phyloP scores from a whole-genome alignment of 2,113 vertebrate genomes.

The rabbit (Oryctolagus cuniculus) region DNA sequence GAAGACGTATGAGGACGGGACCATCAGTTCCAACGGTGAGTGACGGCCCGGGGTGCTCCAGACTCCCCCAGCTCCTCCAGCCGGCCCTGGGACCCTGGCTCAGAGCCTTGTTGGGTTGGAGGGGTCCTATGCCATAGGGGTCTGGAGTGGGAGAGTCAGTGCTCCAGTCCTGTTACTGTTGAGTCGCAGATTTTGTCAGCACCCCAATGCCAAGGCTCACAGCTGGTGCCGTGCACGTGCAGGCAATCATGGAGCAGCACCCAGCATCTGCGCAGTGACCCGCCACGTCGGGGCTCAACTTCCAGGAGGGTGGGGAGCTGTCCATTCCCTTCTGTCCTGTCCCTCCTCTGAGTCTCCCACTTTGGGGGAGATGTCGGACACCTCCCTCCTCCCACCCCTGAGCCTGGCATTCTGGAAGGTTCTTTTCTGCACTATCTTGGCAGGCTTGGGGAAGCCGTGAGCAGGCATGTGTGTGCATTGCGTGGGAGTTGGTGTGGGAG shows the following conservation, averaged over 20 bases:
- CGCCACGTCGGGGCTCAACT: fast-evolving
- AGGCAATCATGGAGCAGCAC: neutral
- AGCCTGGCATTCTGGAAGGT: neutral
- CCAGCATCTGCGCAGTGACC: fast-evolving
- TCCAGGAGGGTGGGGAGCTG: neutral
- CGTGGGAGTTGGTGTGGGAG: neutral
- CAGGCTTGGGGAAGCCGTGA: neutral
- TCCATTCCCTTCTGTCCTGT: neutral
- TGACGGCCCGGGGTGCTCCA: fast-evolving
- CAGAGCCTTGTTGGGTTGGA: no score
- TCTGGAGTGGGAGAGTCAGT: no score
- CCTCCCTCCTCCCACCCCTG: neutral
- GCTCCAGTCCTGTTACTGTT: fast-evolving
- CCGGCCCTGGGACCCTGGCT: fast-evolving
- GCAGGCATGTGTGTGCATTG: neutral
- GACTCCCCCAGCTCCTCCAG: neutral
- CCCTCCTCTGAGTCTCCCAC: neutral
- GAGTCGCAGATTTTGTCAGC: neutral
- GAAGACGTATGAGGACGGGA: constrained; percentile 93
- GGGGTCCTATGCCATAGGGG: neutral
- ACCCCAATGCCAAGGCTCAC: neutral
- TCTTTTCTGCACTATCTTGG: neutral
- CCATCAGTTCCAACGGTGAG: constrained; percentile 94
- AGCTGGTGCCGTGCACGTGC: fast-evolving
- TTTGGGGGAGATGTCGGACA: fast-evolving